These are phyloP conservation scores for Lathronympha strigana DNA, from an alignment of 2,888 invertebrate species.

Conservation along the genomic window DNA sequence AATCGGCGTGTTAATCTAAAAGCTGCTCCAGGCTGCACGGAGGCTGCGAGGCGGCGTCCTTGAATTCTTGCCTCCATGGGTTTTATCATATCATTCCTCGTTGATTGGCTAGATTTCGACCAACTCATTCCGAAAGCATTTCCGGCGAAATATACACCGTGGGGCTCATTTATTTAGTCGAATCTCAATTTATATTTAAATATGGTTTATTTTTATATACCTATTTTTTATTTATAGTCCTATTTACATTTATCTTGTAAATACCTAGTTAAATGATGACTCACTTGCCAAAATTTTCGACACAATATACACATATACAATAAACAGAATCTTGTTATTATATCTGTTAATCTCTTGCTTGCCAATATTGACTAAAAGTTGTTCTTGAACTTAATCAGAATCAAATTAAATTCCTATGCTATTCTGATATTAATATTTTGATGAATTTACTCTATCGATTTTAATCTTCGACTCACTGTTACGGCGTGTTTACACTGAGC, in stretches of 20 bases:
- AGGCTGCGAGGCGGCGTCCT: too few species aligned
- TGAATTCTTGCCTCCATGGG: too few species aligned
- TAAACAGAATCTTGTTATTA: conserved; percentile 14
- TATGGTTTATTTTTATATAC: conserved; percentile 41
- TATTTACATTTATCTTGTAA: conserved; percentile 25
- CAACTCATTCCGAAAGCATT: conserved; percentile 38
- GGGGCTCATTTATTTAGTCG: conserved; percentile 19
- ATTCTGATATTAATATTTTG: conserved; percentile 44
- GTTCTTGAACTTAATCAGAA: conserved; percentile 27
- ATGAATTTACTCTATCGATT: conserved; percentile 47
- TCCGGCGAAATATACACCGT: conserved; percentile 18
- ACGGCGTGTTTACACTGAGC: neutral
- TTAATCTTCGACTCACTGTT: conserved; percentile 37
- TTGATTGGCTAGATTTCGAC: conserved; percentile 4
- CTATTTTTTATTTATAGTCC: conserved; percentile 16
- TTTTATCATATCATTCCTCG: conserved; percentile 6
- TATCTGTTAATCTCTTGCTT: conserved; percentile 41
- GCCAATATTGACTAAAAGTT: conserved; percentile 43
- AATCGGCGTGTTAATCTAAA: too few species aligned
- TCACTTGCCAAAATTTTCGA: conserved; percentile 38
- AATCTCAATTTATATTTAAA: conserved; percentile 47
- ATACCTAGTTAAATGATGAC: conserved; percentile 15
- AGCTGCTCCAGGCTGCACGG: too few species aligned
- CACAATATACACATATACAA: conserved; percentile 17
- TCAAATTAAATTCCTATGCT: conserved; percentile 2